Evolutionary conservation across 2,113 vertebrate species (phyloP).

Genomic region (Megalops atlanticus): DNA sequence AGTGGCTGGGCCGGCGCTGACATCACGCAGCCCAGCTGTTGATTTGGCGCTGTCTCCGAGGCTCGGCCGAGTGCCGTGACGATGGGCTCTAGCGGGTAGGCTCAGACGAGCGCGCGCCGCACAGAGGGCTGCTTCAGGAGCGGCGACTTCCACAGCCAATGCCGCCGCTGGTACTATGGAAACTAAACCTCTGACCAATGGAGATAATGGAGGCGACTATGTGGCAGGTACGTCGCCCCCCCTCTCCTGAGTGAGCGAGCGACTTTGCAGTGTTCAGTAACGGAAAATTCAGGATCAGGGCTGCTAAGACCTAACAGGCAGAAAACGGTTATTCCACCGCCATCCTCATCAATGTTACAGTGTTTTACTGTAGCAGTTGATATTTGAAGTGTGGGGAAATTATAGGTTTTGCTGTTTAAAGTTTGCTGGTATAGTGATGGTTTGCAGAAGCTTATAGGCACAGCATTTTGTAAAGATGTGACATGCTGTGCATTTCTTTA

Average conservation of each 20-base stretch:
- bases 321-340: background rate
- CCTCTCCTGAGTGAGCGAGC: background rate
- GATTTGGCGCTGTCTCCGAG: conserved; percentile 70
- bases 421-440: background rate
- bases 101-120: conserved; percentile 44
- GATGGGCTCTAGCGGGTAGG: conserved; percentile 52
- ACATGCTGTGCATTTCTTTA: background rate
- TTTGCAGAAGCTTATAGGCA: background rate
- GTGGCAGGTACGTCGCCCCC: conserved; percentile 65
- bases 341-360: background rate
- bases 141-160: conserved; percentile 50
- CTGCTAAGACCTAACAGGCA: background rate
- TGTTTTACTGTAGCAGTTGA: too few relatives aligned
- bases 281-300: background rate
- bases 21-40: conserved; percentile 72
- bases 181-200: conserved; percentile 58
- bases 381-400: background rate
- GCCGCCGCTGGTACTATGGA: conserved; percentile 61
- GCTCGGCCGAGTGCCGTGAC: conserved; percentile 63
- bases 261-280: background rate
- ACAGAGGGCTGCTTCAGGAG: conserved; percentile 39
- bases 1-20: conserved; percentile 68
- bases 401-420: background rate
- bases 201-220: conserved; percentile 54
- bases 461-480: background rate